These are phyloP conservation scores for Polyommatus icarus DNA, from an alignment of 2,888 invertebrate species.

Conservation along the genomic window DNA sequence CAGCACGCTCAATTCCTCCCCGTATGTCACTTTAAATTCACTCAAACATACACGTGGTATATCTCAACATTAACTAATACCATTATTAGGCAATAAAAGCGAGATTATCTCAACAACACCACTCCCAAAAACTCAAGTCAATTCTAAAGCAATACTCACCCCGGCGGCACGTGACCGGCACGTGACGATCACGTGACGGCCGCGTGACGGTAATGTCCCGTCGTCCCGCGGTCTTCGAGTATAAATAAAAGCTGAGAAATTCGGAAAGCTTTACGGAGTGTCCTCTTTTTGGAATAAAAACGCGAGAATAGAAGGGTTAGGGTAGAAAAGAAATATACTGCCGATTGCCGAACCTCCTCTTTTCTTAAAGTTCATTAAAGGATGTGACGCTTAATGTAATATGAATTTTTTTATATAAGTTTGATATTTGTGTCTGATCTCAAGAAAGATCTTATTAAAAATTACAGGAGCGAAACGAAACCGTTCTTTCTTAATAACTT, in stretches of 20 bases:
- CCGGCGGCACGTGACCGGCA: conserved; percentile 51
- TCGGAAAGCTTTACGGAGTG: conserved; percentile 5
- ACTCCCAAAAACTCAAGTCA: conserved; percentile 41
- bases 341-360: too few species aligned
- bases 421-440: too few species aligned
- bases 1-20: background rate
- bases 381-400: too few species aligned
- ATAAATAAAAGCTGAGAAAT: conserved; percentile 45
- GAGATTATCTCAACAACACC: conserved; percentile 34
- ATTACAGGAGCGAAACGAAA: background rate
- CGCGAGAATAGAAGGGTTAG: background rate
- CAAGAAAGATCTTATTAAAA: too few species aligned
- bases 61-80: conserved; percentile 14
- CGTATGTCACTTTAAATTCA: conserved; percentile 12
- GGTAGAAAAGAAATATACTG: background rate
- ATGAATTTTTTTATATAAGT: too few species aligned
- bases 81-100: conserved; percentile 28
- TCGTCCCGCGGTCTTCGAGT: conserved; percentile 53
- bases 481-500: conserved; percentile 1
- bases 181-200: conserved; percentile 53
- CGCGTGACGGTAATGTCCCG: conserved; percentile 53
- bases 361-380: too few species aligned
- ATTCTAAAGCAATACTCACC: conserved; percentile 52
- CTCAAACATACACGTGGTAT: conserved; percentile 21
- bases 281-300: background rate